These are phyloP conservation scores for Mastomys natalensis DNA, from an alignment of 2,113 vertebrate species.

Conservation along the genomic window DNA sequence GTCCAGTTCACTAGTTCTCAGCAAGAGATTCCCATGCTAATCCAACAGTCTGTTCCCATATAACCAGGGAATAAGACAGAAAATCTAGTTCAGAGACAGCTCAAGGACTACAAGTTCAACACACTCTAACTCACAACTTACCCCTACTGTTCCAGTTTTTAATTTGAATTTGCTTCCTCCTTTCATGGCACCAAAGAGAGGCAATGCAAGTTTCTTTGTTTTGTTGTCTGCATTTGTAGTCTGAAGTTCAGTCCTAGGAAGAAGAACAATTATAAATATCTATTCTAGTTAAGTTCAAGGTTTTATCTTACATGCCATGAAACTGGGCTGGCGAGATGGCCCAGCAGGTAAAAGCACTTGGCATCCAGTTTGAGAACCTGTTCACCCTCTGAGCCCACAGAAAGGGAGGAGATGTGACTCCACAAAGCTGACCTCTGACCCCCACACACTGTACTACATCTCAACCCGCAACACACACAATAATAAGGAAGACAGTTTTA, in stretches of 20 bases:
- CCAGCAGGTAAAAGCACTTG: not conserved
- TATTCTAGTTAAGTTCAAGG: not conserved
- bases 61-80: not conserved
- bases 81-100: not conserved
- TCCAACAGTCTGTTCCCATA: not conserved
- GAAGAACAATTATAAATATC: slow-evolving; percentile 53
- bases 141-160: slow-evolving; percentile 97
- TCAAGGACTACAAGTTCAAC: slow-evolving; percentile 21
- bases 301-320: slow-evolving; percentile 47
- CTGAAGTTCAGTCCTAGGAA: slow-evolving; percentile 80
- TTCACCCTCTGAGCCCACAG: too few relatives aligned
- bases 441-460: not conserved
- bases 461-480: not conserved
- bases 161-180: slow-evolving; percentile 97
- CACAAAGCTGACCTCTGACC: not conserved
- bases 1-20: not conserved
- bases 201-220: slow-evolving; percentile 91
- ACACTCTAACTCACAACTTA: slow-evolving; percentile 82
- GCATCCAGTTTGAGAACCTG: not conserved
- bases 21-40: not conserved
- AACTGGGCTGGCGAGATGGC: not conserved
- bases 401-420: not conserved
- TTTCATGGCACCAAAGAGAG: slow-evolving; percentile 98
- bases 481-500: not conserved
- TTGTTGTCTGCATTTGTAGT: slow-evolving; percentile 86